Base-by-base conservation (phyloP, 2,797 vertebrate genomes). In the Pelobates cultripes region DNA sequence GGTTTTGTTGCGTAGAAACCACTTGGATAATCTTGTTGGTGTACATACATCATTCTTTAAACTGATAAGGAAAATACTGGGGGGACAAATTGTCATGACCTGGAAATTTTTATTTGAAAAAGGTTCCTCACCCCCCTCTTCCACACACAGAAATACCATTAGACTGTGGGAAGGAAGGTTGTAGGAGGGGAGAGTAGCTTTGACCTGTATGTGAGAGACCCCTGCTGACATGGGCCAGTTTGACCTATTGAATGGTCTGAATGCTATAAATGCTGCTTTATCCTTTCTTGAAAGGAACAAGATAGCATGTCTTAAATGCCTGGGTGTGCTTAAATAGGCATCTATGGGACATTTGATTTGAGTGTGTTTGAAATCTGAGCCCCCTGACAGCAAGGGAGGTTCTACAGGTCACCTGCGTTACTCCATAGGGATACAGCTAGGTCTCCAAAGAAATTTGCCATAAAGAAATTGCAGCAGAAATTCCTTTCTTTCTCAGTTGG, bases 191-290 rank as follows among this genome's bases (percentile, higher is more conserved):
- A 90, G 93, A 43, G 93, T 81, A 88, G 88, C 85, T 93, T 89
- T 91, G 88, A 92, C 70, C 86, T 88, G 89, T 87, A 89, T 43
- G 91, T 95, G 93, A 92, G 91, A 93, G 94, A 87, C 90, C 91
- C 94, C 94, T 75, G 90, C 94, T 91, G 92, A 91, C 92, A 89
- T 68, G 28, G 87, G 91, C 90, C 90, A 87, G 94, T 93, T 93
- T 91, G 92, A 94, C 94, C 95, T 89, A 92, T 92, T 94, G 94
- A 99, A 96, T 92, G 88, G 93, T 91, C 92, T 95, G 95, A 97
- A 97, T 96, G 93, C 93, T 90, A 96, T 97, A 97, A 97, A 95
- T 89, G 90, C 90, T 44, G 94, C 95, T 97, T 97, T 96, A 96
- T 95, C 93, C 92, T 90, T 85, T 91, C 91, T 91, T 94, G 94